Conservation (phyloP, 2,797 vertebrate species). For the Rhabdophis nuchalis region DNA sequence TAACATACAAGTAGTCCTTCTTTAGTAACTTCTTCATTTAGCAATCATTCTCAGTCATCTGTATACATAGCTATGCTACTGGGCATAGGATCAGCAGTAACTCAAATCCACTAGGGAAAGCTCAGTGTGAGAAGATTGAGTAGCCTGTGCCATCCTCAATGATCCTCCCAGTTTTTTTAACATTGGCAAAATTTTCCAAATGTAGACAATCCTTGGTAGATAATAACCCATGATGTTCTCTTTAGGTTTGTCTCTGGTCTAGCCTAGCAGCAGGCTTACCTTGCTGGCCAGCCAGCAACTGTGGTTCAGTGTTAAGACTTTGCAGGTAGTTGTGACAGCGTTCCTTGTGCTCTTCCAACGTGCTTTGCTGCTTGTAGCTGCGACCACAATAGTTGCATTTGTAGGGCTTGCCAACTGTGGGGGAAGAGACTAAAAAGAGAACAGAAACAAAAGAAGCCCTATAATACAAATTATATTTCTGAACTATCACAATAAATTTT, state of each 20-base stretch:
- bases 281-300: conserved; percentile 70
- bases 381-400: conserved; percentile 96
- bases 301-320: conserved; percentile 82
- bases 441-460: conserved; percentile 32
- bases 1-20: not conserved
- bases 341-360: conserved; percentile 91
- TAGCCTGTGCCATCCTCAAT: not conserved
- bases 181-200: not conserved
- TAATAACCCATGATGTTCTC: not conserved
- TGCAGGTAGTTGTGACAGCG: conserved; percentile 90
- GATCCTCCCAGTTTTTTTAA: not conserved
- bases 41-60: not conserved
- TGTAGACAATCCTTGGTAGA: not conserved
- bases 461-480: conserved; percentile 10
- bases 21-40: not conserved
- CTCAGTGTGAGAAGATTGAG: not conserved
- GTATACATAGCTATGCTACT: not conserved
- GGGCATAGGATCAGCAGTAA: not conserved
- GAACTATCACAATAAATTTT: not conserved
- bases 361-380: conserved; percentile 95
- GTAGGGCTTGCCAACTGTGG: conserved; percentile 90
- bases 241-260: not conserved
- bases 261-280: conserved; percentile 53
- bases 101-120: not conserved
- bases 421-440: conserved; percentile 82